Percentiles rank a stretch among this genome's conserved stretches.
Conservation (phyloP, 2,888 invertebrate genomes). For the Ormia ochracea region DNA sequence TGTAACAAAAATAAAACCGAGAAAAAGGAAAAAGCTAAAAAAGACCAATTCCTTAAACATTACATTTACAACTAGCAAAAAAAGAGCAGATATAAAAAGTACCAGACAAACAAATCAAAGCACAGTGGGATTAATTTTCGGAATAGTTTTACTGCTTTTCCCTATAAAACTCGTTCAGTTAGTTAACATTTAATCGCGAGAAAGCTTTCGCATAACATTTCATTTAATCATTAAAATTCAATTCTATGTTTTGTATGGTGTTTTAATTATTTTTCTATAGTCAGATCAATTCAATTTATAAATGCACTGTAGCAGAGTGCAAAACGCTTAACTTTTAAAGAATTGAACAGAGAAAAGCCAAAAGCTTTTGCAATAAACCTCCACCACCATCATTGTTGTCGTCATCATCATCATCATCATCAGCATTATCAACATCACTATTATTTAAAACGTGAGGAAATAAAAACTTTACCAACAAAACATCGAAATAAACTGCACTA, state of each 20-base stretch:
- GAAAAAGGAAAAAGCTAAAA: neutral
- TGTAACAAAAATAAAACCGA: slow-evolving; percentile 26
- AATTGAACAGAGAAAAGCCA: neutral
- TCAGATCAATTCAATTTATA: too few species aligned
- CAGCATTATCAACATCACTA: slow-evolving; percentile 25
- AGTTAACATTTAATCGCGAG: neutral
- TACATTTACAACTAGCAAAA: slow-evolving; percentile 29
- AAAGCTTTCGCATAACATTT: too few species aligned
- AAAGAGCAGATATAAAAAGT: slow-evolving; percentile 20
- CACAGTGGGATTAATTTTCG: neutral
- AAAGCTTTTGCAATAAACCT: neutral
- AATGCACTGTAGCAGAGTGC: neutral
- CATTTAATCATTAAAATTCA: too few species aligned
- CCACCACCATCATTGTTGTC: neutral
- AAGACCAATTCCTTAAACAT: neutral
- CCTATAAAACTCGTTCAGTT: too few species aligned
- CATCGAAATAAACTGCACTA: neutral
- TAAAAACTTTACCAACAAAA: slow-evolving; percentile 18
- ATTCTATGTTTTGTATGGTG: too few species aligned
- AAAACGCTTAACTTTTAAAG: neutral
- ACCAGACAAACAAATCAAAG: neutral
- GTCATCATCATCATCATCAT: slow-evolving; percentile 15
- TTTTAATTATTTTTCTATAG: neutral
- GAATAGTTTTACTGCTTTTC: neutral
- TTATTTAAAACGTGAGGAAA: slow-evolving; percentile 45